These are phyloP conservation scores for Drosophila willistoni DNA, from an alignment of 1,140 invertebrate species.

Conservation along the genomic window DNA sequence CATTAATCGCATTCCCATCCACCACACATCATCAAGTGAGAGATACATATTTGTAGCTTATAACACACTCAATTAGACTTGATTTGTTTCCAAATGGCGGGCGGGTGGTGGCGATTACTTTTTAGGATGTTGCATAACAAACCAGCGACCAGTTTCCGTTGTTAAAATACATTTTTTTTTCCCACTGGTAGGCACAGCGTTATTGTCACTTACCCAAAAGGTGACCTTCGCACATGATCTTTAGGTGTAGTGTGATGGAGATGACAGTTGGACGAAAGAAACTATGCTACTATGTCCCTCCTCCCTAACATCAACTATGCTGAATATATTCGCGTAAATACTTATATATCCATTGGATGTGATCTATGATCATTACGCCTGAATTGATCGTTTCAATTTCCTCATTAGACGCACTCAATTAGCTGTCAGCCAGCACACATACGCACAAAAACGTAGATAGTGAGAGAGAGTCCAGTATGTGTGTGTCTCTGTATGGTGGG, in stretches of 20 bases:
- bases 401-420: constrained; percentile 78
- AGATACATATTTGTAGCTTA: constrained; percentile 43
- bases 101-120: constrained; percentile 6
- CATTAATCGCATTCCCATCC: constrained; percentile 6
- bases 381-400: constrained; percentile 52
- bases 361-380: constrained; percentile 35
- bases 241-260: constrained; percentile 3
- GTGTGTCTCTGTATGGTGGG: neutral
- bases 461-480: constrained; percentile 6
- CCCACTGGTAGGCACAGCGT: too few relatives aligned
- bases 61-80: constrained; percentile 27
- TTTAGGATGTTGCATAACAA: constrained; percentile 54
- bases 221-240: constrained; percentile 42
- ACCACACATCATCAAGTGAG: neutral
- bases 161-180: constrained; percentile 7
- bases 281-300: constrained; percentile 45
- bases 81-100: constrained; percentile 26
- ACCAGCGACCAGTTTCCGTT: constrained; percentile 51
- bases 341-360: constrained; percentile 14
- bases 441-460: constrained; percentile 6
- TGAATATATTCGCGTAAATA: neutral
- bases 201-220: constrained; percentile 49
- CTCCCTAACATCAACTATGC: constrained; percentile 15
- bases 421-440: constrained; percentile 44
- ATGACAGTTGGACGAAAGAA: neutral